Evolutionary conservation across 1,140 invertebrate genomes (phyloP).

Genomic region (Acromyrmex echinatior): DNA sequence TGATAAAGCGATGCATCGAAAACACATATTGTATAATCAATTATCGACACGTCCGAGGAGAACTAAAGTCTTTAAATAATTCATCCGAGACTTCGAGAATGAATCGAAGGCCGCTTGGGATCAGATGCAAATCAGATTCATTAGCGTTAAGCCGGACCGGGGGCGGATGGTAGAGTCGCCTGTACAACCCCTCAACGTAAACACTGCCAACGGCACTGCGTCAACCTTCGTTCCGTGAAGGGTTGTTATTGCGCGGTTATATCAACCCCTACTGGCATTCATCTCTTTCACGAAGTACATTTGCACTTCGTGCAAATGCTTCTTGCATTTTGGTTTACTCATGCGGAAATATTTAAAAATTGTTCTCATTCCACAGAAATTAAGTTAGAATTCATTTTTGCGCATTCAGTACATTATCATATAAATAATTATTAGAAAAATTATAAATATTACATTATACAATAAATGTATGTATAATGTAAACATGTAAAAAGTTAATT

Average conservation of each 20-base stretch:
- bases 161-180: slow-evolving; percentile 55
- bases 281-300: slow-evolving; percentile 64
- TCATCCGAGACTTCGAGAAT: slow-evolving; percentile 77
- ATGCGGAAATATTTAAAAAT: slow-evolving; percentile 11
- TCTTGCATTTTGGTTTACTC: slow-evolving; percentile 22
- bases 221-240: slow-evolving; percentile 70
- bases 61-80: slow-evolving; percentile 80
- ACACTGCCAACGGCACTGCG: slow-evolving; percentile 75
- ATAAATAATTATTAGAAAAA: not conserved
- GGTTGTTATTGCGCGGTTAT: slow-evolving; percentile 82
- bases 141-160: slow-evolving; percentile 83
- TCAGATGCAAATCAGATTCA: slow-evolving; percentile 87
- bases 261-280: slow-evolving; percentile 62
- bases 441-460: not conserved
- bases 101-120: slow-evolving; percentile 82
- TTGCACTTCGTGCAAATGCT: slow-evolving; percentile 46
- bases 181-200: slow-evolving; percentile 75
- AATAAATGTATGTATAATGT: not conserved
- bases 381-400: not conserved
- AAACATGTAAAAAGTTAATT: not conserved
- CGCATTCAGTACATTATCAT: not conserved
- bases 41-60: slow-evolving; percentile 68
- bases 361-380: not conserved
- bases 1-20: slow-evolving; percentile 11
- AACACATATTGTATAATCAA: slow-evolving; percentile 68